A percentile compares a stretch with the other conserved stretches of the same genome.
These are phyloP conservation scores for Notoglanidium macrostoma DNA, from an alignment of 2,797 vertebrate genomes.

Conservation along the genomic window DNA sequence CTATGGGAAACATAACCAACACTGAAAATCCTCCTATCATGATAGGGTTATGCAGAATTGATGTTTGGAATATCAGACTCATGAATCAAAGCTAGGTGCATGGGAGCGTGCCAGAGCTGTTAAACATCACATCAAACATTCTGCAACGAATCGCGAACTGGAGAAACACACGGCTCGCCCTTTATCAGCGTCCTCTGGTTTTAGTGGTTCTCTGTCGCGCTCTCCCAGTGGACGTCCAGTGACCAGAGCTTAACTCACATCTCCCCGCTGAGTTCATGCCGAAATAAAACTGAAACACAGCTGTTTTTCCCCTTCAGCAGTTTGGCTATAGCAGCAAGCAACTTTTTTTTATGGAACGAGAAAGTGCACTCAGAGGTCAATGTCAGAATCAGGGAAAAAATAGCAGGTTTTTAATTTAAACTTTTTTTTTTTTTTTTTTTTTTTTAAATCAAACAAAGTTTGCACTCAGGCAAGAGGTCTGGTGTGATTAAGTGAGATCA, in stretches of 20 bases:
- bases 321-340: constrained; percentile 20
- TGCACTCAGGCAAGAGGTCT: neutral
- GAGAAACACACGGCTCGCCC: constrained; percentile 29
- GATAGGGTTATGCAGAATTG: constrained; percentile 23
- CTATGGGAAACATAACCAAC: neutral
- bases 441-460: neutral
- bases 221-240: constrained; percentile 22
- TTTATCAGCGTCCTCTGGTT: constrained; percentile 56
- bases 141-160: constrained; percentile 58
- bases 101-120: constrained; percentile 34
- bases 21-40: constrained; percentile 2
- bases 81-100: constrained; percentile 29
- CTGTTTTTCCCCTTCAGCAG: constrained; percentile 41
- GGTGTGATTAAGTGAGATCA: constrained; percentile 24
- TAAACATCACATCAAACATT: constrained; percentile 40
- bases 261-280: constrained; percentile 49
- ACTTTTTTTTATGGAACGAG: neutral
- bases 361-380: neutral
- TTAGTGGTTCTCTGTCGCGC: constrained; percentile 55
- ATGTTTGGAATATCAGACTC: constrained; percentile 14
- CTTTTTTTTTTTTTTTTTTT: no score
- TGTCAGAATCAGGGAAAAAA: neutral
- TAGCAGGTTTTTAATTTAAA: neutral
- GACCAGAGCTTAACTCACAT: constrained; percentile 45
- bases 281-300: constrained; percentile 50